phyloP scores from a whole-genome alignment of 2,888 invertebrate species.

The Tetanocera ferruginea region DNA sequence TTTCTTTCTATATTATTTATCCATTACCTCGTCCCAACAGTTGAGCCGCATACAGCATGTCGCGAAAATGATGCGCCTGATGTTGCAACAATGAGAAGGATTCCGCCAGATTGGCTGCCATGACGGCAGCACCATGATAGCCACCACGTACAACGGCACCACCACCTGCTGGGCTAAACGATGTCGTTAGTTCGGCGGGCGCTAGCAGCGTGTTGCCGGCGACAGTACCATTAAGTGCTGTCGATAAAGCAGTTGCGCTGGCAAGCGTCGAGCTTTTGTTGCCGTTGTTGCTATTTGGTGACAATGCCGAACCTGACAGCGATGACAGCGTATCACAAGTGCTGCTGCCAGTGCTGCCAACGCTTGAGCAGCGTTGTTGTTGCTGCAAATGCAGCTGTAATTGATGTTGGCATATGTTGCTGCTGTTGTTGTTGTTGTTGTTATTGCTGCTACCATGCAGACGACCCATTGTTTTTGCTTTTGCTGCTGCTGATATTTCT shows the following conservation, averaged over 20 bases:
- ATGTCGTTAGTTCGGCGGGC: conserved; percentile 18
- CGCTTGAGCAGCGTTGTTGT: conserved; percentile 64
- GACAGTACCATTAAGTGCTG: conserved; percentile 40
- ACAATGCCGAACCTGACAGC: conserved; percentile 57
- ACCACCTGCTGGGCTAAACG: conserved; percentile 30
- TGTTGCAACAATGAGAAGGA: conserved; percentile 70
- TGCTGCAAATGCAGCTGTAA: conserved; percentile 48
- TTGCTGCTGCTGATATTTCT: conserved; percentile 50
- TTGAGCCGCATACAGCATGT: conserved; percentile 77
- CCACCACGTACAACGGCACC: conserved; percentile 33
- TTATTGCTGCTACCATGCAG: neutral
- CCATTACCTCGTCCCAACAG: conserved; percentile 74
- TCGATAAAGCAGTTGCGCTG: conserved; percentile 35
- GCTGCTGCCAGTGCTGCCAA: conserved; percentile 66
- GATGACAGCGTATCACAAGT: conserved; percentile 66
- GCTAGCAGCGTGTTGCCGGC: conserved; percentile 24
- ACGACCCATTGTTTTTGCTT: conserved; percentile 51
- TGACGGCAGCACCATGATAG: conserved; percentile 53
- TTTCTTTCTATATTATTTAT: neutral
- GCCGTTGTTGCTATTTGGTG: conserved; percentile 53
- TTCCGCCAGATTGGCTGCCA: conserved; percentile 69
- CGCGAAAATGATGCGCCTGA: conserved; percentile 73
- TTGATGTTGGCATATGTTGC: conserved; percentile 34
- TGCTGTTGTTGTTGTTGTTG: conserved; percentile 7
- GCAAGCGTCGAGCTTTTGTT: conserved; percentile 35